These are phyloP conservation scores for Rhinogobio ventralis DNA, from an alignment of 2,797 vertebrate genomes.

Conservation along the genomic window DNA sequence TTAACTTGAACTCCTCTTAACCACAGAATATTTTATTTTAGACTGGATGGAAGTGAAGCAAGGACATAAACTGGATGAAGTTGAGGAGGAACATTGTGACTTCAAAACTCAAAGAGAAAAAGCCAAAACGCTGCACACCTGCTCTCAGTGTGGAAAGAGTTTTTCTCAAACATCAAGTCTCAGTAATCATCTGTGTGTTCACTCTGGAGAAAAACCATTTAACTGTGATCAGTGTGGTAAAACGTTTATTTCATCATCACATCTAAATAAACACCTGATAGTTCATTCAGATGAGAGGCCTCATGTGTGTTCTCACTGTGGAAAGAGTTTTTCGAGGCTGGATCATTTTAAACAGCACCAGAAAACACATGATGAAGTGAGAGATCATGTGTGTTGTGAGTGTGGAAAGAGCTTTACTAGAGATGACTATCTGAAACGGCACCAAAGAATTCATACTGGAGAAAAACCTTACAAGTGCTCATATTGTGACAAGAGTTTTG, in stretches of 20 bases:
- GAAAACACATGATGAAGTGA: too few species aligned
- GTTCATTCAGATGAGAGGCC: too few species aligned
- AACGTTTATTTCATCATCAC: too few species aligned
- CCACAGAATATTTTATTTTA: not conserved
- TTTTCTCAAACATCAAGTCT: not conserved
- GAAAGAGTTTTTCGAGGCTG: not conserved
- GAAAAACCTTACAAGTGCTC: not conserved
- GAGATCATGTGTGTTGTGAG: not conserved
- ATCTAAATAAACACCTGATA: too few species aligned
- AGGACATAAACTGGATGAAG: not conserved
- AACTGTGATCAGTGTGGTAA: not conserved
- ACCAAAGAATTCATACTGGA: not conserved
- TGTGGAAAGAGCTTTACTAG: not conserved
- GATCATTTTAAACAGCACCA: too few species aligned
- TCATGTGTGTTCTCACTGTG: not conserved
- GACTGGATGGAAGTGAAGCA: not conserved
- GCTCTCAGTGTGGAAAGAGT: not conserved
- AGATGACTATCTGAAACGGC: not conserved
- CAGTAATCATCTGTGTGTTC: fast-evolving
- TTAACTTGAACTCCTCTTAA: not conserved
- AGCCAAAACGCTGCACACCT: not conserved
- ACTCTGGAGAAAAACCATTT: not conserved
- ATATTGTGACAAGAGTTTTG: not conserved
- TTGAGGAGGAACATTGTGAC: not conserved
- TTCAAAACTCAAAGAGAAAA: not conserved